These are phyloP conservation scores for Sebastes oblongus DNA, from an alignment of 2,797 vertebrate species.

Conservation along the genomic window DNA sequence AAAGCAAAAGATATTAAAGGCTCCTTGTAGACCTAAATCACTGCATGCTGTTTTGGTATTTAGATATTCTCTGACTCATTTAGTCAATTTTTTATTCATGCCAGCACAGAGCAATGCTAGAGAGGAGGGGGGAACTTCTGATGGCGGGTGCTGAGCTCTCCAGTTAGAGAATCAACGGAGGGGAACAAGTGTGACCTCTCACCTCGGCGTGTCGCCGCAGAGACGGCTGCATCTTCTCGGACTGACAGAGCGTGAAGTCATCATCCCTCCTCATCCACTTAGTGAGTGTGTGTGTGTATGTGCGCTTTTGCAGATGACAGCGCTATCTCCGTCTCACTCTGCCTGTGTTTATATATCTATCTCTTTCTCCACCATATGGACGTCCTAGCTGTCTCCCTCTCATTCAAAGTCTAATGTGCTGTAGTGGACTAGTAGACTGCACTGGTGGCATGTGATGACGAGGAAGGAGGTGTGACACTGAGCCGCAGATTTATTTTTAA, in stretches of 20 bases:
- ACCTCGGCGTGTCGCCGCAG: background rate
- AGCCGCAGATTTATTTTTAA: background rate
- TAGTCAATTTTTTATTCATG: background rate
- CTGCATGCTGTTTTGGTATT: background rate
- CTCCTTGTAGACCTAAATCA: background rate
- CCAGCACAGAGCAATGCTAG: background rate
- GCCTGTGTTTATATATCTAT: background rate
- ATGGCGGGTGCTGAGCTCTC: slow-evolving; percentile 17
- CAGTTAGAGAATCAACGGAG: slow-evolving; percentile 35
- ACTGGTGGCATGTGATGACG: slow-evolving; percentile 11
- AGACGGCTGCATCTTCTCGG: background rate
- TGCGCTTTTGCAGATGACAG: slow-evolving; percentile 10
- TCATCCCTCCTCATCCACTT: background rate
- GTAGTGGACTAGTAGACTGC: background rate
- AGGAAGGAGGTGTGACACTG: background rate
- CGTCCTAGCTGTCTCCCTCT: background rate
- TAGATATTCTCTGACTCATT: slow-evolving; percentile 1
- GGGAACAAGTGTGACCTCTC: slow-evolving; percentile 40
- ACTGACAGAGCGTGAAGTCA: slow-evolving; percentile 7
- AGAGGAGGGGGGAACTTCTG: background rate
- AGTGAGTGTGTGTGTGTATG: background rate
- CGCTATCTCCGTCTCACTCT: background rate
- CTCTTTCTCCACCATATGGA: background rate
- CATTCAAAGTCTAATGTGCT: slow-evolving; percentile 16
- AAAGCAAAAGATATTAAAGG: background rate